Percentiles rank a stretch among this genome's conserved stretches.
Conservation (phyloP, 2,888 invertebrate genomes). For the Lasioglossum lativentre region DNA sequence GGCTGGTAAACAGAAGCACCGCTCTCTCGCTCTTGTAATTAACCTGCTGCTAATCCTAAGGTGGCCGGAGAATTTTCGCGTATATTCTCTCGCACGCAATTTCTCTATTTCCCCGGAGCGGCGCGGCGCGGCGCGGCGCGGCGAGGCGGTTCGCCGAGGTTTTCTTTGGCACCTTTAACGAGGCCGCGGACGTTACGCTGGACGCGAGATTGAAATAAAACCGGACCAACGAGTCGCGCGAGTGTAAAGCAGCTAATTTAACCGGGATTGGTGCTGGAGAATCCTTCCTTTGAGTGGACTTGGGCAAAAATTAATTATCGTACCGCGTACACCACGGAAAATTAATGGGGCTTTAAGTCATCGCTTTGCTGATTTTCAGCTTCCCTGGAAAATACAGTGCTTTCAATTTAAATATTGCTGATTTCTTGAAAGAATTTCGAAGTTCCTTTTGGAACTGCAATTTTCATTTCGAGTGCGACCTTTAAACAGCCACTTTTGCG, state of each 20-base stretch:
- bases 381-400: neutral
- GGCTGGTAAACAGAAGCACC: constrained; percentile 53
- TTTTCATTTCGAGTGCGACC: too few species aligned
- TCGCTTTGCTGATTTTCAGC: neutral
- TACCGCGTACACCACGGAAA: neutral
- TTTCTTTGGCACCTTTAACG: constrained; percentile 51
- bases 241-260: constrained; percentile 55
- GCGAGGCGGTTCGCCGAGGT: constrained; percentile 2
- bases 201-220: constrained; percentile 58
- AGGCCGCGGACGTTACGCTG: constrained; percentile 38
- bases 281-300: constrained; percentile 38
- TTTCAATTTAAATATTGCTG: neutral
- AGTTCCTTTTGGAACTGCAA: too few species aligned
- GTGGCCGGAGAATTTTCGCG: constrained; percentile 33
- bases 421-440: neutral
- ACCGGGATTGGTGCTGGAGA: constrained; percentile 27
- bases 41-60: constrained; percentile 49
- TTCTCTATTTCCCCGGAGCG: constrained; percentile 11
- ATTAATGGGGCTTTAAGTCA: neutral
- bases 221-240: constrained; percentile 35
- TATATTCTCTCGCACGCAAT: neutral
- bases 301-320: neutral
- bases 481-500: too few species aligned
- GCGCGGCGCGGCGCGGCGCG: too few species aligned
- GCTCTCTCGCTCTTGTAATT: constrained; percentile 53